Conservation (phyloP, 2,888 invertebrate species). For the Rhyacophila evoluta region DNA sequence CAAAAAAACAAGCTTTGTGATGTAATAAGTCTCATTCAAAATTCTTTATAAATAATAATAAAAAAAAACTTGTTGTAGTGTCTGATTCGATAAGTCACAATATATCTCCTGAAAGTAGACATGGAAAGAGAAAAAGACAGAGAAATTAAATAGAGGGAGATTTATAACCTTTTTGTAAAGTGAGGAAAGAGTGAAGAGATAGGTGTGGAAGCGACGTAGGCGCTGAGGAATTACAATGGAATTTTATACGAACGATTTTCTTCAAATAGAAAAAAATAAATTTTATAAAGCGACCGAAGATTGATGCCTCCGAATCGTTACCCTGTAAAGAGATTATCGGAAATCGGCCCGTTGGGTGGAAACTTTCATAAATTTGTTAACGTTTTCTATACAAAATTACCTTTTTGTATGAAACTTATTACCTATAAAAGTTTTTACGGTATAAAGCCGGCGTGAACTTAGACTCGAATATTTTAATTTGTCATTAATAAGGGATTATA, state of each 20-base stretch:
- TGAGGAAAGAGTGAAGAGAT: not conserved
- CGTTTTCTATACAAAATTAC: not conserved
- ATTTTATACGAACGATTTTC: not conserved
- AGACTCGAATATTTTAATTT: not conserved
- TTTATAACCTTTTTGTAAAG: conserved; percentile 18
- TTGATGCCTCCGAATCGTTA: not conserved
- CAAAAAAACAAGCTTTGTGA: not conserved
- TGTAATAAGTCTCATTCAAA: not conserved
- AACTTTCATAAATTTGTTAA: not conserved
- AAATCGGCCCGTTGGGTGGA: not conserved
- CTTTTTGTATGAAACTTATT: not conserved
- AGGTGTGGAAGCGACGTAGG: not conserved
- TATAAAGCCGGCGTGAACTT: not conserved
- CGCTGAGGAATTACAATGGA: not conserved
- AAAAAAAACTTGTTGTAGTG: not conserved
- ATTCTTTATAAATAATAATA: not conserved
- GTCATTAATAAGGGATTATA: too few species aligned
- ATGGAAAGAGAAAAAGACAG: not conserved
- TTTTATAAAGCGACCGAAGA: conserved; percentile 1
- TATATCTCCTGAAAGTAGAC: not conserved
- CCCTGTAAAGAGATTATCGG: not conserved
- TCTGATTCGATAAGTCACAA: conserved; percentile 9
- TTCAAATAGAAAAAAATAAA: not conserved
- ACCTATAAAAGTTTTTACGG: not conserved
- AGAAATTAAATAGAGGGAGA: not conserved